A percentile compares a stretch with the other conserved stretches of the same genome.
Evolutionary conservation across 2,888 invertebrate species (phyloP).

Genomic region (Rhagonycha lutea): DNA sequence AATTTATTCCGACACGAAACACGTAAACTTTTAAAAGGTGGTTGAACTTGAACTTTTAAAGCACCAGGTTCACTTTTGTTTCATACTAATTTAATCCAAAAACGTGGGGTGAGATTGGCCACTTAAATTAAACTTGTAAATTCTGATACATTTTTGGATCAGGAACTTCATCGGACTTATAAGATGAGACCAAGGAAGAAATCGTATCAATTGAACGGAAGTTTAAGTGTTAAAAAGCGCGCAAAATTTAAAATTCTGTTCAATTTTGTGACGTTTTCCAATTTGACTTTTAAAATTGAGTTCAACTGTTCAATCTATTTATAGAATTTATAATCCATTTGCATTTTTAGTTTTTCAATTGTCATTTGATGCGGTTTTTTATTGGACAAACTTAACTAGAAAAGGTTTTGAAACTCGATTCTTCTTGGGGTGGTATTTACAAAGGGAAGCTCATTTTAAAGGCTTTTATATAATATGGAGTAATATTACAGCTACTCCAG

Average conservation of each 20-base stretch:
- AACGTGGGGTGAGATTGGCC: no score
- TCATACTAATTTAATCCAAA: no score
- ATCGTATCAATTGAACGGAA: no score
- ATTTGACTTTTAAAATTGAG: not conserved
- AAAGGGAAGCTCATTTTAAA: conserved; percentile 52
- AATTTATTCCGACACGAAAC: no score
- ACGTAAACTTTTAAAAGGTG: no score
- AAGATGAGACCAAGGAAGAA: no score
- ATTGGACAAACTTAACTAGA: conserved; percentile 49
- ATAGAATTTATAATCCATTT: not conserved
- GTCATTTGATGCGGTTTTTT: conserved; percentile 49
- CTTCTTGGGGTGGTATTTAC: conserved; percentile 44
- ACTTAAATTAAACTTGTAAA: no score
- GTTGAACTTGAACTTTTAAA: no score
- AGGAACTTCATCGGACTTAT: no score
- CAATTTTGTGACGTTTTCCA: not conserved
- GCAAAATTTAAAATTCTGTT: not conserved
- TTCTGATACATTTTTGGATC: no score
- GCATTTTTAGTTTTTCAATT: conserved; percentile 19
- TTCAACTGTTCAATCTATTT: not conserved
- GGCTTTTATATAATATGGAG: conserved; percentile 50
- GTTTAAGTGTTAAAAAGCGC: not conserved
- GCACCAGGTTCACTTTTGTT: no score
- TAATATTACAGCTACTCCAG: conserved; percentile 47
- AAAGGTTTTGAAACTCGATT: conserved; percentile 47